phyloP scores from a whole-genome alignment of 2,888 invertebrate species.

The Diogma glabrata region DNA sequence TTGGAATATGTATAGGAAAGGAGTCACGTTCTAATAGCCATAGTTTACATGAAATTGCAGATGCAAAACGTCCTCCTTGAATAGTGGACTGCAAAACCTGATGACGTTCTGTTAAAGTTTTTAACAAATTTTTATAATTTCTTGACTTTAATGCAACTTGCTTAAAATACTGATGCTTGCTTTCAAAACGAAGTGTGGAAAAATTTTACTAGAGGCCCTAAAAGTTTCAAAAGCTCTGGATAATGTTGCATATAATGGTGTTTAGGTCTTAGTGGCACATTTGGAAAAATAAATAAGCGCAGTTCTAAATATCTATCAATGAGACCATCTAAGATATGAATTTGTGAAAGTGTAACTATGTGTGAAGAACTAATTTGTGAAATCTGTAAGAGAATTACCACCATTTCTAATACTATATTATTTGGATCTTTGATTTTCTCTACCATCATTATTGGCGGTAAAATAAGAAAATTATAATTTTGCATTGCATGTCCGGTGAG shows the following conservation, averaged over 20 bases:
- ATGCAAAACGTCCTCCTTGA: background rate
- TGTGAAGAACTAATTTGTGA: background rate
- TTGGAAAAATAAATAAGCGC: slow-evolving; percentile 14
- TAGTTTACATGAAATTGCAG: too few species aligned
- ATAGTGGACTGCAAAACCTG: background rate
- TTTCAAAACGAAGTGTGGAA: background rate
- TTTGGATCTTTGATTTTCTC: too few species aligned
- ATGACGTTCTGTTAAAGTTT: background rate
- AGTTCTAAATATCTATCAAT: slow-evolving; percentile 9
- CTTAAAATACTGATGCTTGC: too few species aligned
- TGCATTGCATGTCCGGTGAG: too few species aligned
- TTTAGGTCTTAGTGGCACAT: slow-evolving; percentile 15
- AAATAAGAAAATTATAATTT: too few species aligned
- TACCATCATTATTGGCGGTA: too few species aligned
- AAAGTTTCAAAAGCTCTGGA: slow-evolving; percentile 14
- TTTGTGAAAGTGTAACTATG: background rate
- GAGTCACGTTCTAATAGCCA: too few species aligned
- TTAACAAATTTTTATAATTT: background rate
- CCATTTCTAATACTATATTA: too few species aligned
- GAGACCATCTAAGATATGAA: background rate
- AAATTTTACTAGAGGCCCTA: background rate
- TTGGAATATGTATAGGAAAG: too few species aligned
- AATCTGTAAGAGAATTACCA: too few species aligned
- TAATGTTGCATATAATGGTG: slow-evolving; percentile 18
- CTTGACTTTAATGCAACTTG: too few species aligned